Percentiles rank a stretch among this genome's conserved stretches.
phyloP scores from a whole-genome alignment of 2,113 vertebrate species.

The Etheostoma spectabile region DNA sequence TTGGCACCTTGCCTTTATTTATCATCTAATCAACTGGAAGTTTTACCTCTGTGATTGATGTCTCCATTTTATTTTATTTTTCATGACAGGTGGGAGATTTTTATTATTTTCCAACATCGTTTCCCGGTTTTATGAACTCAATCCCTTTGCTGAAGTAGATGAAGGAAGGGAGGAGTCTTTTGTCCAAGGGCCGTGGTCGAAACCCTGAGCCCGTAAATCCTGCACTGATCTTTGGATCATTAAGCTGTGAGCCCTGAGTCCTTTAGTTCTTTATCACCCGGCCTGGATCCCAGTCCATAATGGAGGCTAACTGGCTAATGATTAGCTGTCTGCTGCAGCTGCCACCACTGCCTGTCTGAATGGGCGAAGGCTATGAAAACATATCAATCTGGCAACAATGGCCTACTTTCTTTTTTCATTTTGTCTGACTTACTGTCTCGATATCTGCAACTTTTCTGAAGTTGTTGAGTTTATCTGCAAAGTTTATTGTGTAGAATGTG shows the following conservation, averaged over 20 bases:
- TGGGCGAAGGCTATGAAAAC: constrained; percentile 52
- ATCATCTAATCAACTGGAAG: constrained; percentile 65
- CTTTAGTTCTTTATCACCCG: constrained; percentile 77
- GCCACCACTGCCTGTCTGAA: constrained; percentile 44
- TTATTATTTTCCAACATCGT: constrained; percentile 67
- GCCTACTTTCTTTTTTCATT: too few species aligned
- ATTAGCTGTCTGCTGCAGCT: constrained; percentile 76
- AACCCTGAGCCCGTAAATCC: constrained; percentile 76
- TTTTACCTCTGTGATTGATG: constrained; percentile 49
- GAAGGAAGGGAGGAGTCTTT: constrained; percentile 66
- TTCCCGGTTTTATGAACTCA: constrained; percentile 74
- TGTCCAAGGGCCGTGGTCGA: constrained; percentile 59
- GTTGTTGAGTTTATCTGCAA: not conserved
- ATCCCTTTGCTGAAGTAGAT: constrained; percentile 51
- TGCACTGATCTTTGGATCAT: constrained; percentile 76
- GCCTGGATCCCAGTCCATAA: constrained; percentile 73
- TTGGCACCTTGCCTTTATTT: constrained; percentile 63
- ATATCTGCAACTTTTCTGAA: not conserved
- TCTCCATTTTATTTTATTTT: constrained; percentile 45
- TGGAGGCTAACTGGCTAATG: constrained; percentile 81
- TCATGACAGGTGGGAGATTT: constrained; percentile 52
- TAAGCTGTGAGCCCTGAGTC: constrained; percentile 70
- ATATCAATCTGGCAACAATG: constrained; percentile 51
- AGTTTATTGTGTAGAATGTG: not conserved
- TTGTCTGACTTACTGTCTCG: not conserved